phyloP scores from a whole-genome alignment of 2,113 vertebrate genomes.

The Rhynchomys soricoides region DNA sequence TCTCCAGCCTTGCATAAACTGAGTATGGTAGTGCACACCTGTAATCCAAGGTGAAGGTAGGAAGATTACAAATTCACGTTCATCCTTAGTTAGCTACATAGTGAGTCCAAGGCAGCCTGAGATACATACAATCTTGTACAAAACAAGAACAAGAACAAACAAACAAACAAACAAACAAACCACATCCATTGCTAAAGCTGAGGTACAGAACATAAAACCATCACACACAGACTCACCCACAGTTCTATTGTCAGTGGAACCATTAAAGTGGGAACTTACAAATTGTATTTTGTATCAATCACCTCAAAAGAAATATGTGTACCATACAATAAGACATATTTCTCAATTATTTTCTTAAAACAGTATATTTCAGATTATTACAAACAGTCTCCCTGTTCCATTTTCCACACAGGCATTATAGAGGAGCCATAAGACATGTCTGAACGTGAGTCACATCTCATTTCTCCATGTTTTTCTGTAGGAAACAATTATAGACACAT shows the following conservation, averaged over 20 bases:
- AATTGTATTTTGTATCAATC: conserved; percentile 1
- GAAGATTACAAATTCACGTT: neutral
- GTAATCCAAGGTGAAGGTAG: neutral
- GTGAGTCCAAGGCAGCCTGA: neutral
- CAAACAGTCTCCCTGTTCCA: neutral
- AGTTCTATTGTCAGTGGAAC: neutral
- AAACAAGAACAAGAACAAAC: too few species aligned
- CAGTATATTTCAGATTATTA: neutral
- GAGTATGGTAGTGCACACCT: neutral
- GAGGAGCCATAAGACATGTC: too few species aligned
- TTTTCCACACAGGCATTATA: neutral
- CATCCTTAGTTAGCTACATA: neutral
- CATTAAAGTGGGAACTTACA: neutral
- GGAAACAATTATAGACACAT: neutral
- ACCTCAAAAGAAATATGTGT: neutral
- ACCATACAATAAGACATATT: neutral
- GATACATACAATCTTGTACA: neutral
- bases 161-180: neutral
- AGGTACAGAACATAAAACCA: neutral
- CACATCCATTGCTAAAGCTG: neutral
- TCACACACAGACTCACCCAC: neutral
- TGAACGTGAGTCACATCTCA: neutral
- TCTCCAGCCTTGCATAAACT: neutral
- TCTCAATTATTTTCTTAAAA: neutral
- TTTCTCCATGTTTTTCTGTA: neutral